Evolutionary conservation across 2,888 invertebrate genomes (phyloP).

Genomic region (Ennomos fuscantarius): DNA sequence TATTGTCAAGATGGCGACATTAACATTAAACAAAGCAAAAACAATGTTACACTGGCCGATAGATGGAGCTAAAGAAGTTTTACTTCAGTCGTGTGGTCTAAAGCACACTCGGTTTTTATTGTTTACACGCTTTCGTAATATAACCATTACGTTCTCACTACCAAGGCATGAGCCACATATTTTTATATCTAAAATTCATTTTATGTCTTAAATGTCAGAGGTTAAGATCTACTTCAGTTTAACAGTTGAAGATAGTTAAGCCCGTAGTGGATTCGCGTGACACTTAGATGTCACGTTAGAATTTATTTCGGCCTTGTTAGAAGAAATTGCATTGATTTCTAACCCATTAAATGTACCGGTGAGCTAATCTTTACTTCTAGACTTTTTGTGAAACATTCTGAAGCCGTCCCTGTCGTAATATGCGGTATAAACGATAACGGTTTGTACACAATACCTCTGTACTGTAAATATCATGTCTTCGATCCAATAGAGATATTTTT

Average conservation of each 20-base stretch:
- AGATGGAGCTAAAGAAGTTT: no score
- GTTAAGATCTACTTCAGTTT: neutral
- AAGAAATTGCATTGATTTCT: slow-evolving; percentile 10
- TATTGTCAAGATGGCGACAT: no score
- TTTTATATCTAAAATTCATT: neutral
- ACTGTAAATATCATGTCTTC: slow-evolving; percentile 34
- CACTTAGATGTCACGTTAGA: slow-evolving; percentile 39
- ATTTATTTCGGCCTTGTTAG: slow-evolving; percentile 47
- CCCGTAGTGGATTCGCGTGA: slow-evolving; percentile 43
- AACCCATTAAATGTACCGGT: no score
- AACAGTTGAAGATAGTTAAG: neutral
- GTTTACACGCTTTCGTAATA: no score
- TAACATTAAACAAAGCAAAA: no score
- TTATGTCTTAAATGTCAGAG: neutral
- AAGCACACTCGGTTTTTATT: no score
- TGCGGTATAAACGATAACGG: slow-evolving; percentile 46
- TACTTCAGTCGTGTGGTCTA: no score
- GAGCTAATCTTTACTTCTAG: no score
- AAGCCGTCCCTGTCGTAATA: slow-evolving; percentile 18
- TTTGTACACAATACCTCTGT: slow-evolving; percentile 29
- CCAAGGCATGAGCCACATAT: no score
- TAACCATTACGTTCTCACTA: no score
- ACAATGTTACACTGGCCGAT: no score
- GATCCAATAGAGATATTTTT: slow-evolving; percentile 39
- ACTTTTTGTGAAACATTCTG: neutral